Base-by-base conservation (phyloP, 2,888 invertebrate genomes). In the Lepeophtheirus nordmannii region DNA sequence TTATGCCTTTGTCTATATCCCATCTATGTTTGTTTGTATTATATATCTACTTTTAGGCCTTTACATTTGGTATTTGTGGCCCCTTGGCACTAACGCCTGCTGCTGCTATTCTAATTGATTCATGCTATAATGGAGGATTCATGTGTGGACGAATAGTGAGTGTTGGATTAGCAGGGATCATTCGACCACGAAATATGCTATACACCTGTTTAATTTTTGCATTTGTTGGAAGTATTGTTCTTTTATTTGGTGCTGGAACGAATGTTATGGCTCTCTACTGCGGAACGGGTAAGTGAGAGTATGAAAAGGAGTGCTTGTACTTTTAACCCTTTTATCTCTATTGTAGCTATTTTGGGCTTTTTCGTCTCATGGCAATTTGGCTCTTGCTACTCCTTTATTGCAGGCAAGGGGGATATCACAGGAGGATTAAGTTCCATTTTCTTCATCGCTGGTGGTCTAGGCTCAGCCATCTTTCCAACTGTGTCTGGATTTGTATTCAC, bases 331-430 rank as follows among this genome's bases (percentile, higher is more conserved):
- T 30, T 30, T 30, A 30, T 30, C 30, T 30, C 30, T 30, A n/a
- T n/a, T n/a, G n/a, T 38, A 65, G 59, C n/a, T 38, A 41, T 66
- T n/a, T 22, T 66, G 66, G 66, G 66, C 9, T 66, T 53, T 37
- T 66, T 66, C 40, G 56, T 66, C 10, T 66, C 66, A n/a, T 66
- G 66, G 66, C 66, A 66, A 41, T 66, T 66, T 60, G 66, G 66
- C 1, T 20, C 60, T 14, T 58, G 66, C 39, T 66, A 58, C 60
- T 66, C 66, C 17, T 66, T 58, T 41, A 60, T 59, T n/a, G 30
- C 66, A 7, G 39, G 58, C 1, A 41, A 66, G 20, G 59, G 58
- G n/a, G 59, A 66, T 23, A 66, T 66, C 60, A 66, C 66, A 8
- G 66, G 66, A 14, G 11, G 30, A 7, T 11, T 66, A 9, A 20